Evolutionary conservation across 2,797 vertebrate species (phyloP), one percentile per base, ranked within the genome.

Genomic region (Sebastes diaconus): DNA sequence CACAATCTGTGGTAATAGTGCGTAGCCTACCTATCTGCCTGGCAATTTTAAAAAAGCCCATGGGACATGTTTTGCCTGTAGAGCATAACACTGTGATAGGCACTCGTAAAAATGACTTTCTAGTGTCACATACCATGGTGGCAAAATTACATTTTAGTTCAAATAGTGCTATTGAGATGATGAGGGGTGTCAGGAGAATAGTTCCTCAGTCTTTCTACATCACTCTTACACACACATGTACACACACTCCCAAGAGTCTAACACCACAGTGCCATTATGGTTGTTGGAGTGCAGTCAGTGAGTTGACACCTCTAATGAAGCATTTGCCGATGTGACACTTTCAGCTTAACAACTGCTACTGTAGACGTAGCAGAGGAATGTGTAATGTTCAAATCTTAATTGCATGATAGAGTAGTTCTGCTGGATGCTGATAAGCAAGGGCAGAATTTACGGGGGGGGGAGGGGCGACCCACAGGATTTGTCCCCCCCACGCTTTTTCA

Each of bases 321-420:
- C 81, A 87, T 93, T 90, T 92, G 87, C 92, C 93, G 88, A 94
- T 80, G 83, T 88, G 88, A 92, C 84, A 78, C 77, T 88, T 85
- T 89, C 75, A 79, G 84, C 59, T 70, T 61, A 81, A 81, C 64
- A 77, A 34, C 63, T 66, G 68, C 77, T 61, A 42, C 36, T 42
- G 36, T 39, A 65, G 84, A 91, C 75, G 73, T 68, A 75, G 77
- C 36, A 59, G 61, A 81, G 70, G 30, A 29, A 83, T 82, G 46
- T 71, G 55, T 69, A 64, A 77, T 58, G 46, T 68, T 85, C 12
- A 73, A n/a, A 77, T 61, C 32, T 61, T 58, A 58, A 64, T 42
- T 77, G 8, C 34, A 69, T 55, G 25, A 77, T 55, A 65, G 3
- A 42, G 59, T 25, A 34, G 27, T 34, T 66, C 39, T 80, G 54